phyloP scores from a whole-genome alignment of 2,113 vertebrate species.

The Zosterops hypoxanthus region DNA sequence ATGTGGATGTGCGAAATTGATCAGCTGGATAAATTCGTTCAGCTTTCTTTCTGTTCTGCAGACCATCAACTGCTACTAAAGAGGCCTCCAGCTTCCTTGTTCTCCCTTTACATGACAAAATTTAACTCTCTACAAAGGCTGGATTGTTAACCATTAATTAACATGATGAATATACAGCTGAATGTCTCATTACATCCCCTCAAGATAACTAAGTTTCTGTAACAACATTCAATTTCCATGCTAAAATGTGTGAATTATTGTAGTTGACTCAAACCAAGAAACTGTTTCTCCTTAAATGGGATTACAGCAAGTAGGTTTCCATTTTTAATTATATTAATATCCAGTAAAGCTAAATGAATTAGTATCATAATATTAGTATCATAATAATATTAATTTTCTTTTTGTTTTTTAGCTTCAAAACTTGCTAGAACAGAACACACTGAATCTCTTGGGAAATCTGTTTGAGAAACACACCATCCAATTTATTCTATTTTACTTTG shows the following conservation, averaged over 20 bases:
- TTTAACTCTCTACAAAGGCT: background rate
- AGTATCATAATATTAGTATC: background rate
- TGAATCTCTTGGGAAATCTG: background rate
- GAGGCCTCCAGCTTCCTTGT: background rate
- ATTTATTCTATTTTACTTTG: background rate
- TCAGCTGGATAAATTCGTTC: background rate
- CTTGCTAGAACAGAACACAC: background rate
- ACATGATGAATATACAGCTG: background rate
- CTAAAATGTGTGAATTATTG: background rate
- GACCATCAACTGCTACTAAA: background rate
- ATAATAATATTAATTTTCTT: background rate
- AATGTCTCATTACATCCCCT: background rate
- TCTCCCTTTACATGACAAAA: background rate
- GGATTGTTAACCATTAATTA: conserved; percentile 9
- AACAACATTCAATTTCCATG: background rate
- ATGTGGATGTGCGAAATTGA: background rate
- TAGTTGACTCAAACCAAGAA: background rate
- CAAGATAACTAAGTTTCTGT: background rate
- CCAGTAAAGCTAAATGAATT: background rate
- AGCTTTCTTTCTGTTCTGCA: background rate
- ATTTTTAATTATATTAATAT: background rate
- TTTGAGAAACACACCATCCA: background rate
- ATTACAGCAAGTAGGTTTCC: background rate
- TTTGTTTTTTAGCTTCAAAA: background rate
- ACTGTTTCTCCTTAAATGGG: background rate